phyloP scores from a whole-genome alignment of 2,113 vertebrate species.

The Melierax canorus region DNA sequence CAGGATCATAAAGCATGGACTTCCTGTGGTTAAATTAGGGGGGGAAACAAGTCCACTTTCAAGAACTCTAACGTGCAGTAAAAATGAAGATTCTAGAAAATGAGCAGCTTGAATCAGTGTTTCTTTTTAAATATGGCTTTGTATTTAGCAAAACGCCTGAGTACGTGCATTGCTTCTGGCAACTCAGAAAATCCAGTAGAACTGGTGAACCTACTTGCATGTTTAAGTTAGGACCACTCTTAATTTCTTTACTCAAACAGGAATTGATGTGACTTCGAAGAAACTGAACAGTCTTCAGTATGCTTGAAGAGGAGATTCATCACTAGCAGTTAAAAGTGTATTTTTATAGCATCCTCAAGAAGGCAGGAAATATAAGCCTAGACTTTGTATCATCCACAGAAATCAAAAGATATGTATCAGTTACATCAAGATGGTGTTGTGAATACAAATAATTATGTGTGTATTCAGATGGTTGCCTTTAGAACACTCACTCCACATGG shows the following conservation, averaged over 20 bases:
- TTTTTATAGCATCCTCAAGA: background rate
- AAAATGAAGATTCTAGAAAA: background rate
- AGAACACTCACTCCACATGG: background rate
- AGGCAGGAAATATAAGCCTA: background rate
- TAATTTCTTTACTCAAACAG: background rate
- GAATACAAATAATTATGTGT: background rate
- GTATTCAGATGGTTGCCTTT: background rate
- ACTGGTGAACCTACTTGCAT: background rate
- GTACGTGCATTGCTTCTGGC: background rate
- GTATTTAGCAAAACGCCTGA: background rate
- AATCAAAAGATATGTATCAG: background rate
- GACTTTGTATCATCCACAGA: background rate
- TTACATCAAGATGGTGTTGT: background rate
- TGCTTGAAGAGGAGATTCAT: background rate
- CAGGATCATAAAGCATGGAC: background rate
- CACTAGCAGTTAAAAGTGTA: background rate
- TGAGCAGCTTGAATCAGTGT: background rate
- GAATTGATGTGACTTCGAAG: background rate
- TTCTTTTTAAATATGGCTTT: background rate
- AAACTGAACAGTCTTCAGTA: background rate
- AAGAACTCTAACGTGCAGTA: background rate
- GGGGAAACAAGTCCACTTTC: background rate
- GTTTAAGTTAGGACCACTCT: background rate
- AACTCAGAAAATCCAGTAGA: background rate
- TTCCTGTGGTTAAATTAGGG: background rate